Percentiles rank a stretch among this genome's conserved stretches.
Conservation (phyloP, 2,113 vertebrate species). For the Neofelis nebulosa region DNA sequence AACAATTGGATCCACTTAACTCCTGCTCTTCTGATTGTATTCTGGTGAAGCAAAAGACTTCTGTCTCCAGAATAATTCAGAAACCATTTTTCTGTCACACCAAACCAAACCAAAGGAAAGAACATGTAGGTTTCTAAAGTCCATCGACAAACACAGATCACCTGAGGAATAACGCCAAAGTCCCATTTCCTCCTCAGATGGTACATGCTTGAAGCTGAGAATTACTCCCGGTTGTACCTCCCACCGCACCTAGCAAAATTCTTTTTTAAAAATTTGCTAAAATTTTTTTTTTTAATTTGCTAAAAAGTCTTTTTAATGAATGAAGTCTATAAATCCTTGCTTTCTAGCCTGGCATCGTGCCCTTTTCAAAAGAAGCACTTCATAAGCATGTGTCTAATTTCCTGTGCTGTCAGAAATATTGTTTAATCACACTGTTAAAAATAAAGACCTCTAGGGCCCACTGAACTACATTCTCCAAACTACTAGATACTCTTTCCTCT, state of each 20-base stretch:
- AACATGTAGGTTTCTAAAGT: not conserved
- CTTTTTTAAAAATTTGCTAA: no score
- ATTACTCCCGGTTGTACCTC: not conserved
- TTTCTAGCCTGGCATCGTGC: not conserved
- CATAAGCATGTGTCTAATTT: not conserved
- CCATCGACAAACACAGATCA: not conserved
- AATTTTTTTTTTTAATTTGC: not conserved
- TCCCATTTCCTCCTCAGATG: not conserved
- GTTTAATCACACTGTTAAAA: conserved; percentile 57
- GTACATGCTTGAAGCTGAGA: not conserved
- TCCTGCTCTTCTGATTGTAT: not conserved
- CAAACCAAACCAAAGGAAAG: not conserved
- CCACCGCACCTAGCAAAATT: not conserved
- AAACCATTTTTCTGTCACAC: not conserved
- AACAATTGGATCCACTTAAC: not conserved
- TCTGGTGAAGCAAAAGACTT: not conserved
- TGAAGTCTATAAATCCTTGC: not conserved
- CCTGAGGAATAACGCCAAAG: not conserved
- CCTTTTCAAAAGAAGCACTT: conserved; percentile 25
- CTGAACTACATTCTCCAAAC: conserved; percentile 46
- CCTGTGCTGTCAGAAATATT: conserved; percentile 48
- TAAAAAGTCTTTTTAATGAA: conserved; percentile 22
- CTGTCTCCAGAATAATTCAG: not conserved
- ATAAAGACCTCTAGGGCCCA: conserved; percentile 26
- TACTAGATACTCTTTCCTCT: conserved; percentile 42